Base-by-base conservation (phyloP, 64 coral and sea anemone species). In the Stylophora pistillata region DNA sequence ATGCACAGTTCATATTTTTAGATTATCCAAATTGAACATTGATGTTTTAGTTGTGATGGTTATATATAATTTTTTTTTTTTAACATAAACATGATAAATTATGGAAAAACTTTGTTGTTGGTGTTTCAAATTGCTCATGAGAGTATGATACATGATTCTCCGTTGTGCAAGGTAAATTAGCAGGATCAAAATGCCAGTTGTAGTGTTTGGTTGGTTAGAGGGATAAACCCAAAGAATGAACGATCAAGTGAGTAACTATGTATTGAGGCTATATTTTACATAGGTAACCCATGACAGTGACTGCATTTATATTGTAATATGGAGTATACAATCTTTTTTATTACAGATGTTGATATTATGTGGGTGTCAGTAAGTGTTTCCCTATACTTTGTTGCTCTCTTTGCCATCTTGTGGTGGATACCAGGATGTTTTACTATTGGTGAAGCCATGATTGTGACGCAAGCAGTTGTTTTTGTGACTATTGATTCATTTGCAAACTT, bases 401-500 rank as follows among this genome's bases (percentile, higher is more conserved):
- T 84, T 74, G 79, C 81, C 55, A 71, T 73, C 13, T 41, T 93
- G 31, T 56, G 86, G 63, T 64, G 72, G 34, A 81, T 93, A 57
- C 91, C 86, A 16, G 23, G 58, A 76, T 83, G 71, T 83, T 93
- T 93, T 54, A 89, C 91, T 30, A 30, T 93, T 52, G 91, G 91
- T 58, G 91, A 93, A 73, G 91, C 86, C 23, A 93, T 93, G 78
- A 52, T 93, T 62, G 25, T 93, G 0, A 64, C 65, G 1, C 77
- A 93, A 71, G 66, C 86, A 32, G 69, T 63, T 70, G 91, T 89
- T 15, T 25, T 93, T 17, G 34, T 76, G 37, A 60, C 91, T 68
- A 70, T 81, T 68, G 91, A 93, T 74, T 88, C 91, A 27, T 93
- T 80, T 74, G 76, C 87, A 62, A 69, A 93, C 37, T 74, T 93